Base-by-base conservation (phyloP, 2,113 vertebrate genomes). In the Melanostigma gelatinosum region DNA sequence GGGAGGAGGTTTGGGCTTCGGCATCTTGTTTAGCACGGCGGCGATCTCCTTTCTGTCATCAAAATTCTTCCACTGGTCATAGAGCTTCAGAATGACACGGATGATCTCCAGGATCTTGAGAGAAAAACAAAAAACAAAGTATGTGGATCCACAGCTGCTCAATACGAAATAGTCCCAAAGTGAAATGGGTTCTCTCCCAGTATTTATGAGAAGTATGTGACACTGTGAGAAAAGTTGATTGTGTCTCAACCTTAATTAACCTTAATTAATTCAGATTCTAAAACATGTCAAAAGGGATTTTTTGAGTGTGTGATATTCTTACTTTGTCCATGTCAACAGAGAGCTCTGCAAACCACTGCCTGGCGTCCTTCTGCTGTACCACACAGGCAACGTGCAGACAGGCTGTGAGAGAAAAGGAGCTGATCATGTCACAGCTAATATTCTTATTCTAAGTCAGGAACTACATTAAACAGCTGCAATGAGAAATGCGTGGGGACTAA, bases 261-360 rank as follows among this genome's bases (percentile, higher is more conserved):
- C 38, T 44, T 2, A 10, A 67, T 22, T 0, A n/a, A 4, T 13
- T 57, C 29, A 48, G 5, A 68, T 38, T 36, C 5, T 70, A 3
- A 79, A 40, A 42, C 7, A 4, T 4, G 50, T 46, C 20, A 72
- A 61, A 75, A 15, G 8, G 1, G 0, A n/a, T 18, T 34, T 44
- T 27, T 27, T 20, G 36, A 36, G 2, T 66, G 1, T 32, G 22
- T 0, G n/a, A 29, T 1, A 10, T 36, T 79, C 82, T 87, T 94
- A 99, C 98, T 97, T 99, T 99, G 87, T 99, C 98, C 98, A 99
- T 99, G 94, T 99, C 98, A 57, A 99, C 98, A 46, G 97, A 99
- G 8, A 99, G 97, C 92, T 99, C 98, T 62, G 98, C 96, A 93
- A 99, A 99, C 98, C 98, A 99, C 64, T 99, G 97, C 68, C 98